Evolutionary conservation across 1,140 invertebrate species (phyloP).

Genomic region (Drosophila nigromelanica): DNA sequence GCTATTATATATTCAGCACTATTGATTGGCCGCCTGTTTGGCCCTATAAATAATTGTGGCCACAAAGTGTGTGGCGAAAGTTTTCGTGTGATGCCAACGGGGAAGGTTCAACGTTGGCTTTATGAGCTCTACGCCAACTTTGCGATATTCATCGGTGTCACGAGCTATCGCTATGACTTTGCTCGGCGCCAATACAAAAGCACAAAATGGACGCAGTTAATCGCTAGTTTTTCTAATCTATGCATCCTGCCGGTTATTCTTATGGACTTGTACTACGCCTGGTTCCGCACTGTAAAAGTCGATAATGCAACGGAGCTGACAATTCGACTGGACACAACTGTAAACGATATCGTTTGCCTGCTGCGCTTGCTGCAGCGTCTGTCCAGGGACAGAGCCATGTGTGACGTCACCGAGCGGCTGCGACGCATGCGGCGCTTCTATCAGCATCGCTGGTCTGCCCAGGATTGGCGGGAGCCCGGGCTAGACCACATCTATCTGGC

Average conservation of each 20-base stretch:
- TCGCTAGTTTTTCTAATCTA: conserved; percentile 18
- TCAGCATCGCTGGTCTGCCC: not conserved
- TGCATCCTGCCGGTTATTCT: not conserved
- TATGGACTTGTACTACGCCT: not conserved
- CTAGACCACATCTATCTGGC: conserved; percentile 8
- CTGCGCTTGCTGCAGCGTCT: conserved; percentile 14
- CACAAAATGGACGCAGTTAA: conserved; percentile 4
- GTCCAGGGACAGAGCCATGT: not conserved
- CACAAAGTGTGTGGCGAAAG: not conserved
- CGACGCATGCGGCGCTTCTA: conserved; percentile 6
- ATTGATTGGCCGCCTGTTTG: not conserved
- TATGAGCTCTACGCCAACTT: conserved; percentile 16
- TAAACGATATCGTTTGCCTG: conserved; percentile 16
- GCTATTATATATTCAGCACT: not conserved
- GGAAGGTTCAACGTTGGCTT: conserved; percentile 14
- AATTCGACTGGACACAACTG: not conserved
- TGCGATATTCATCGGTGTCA: conserved; percentile 30
- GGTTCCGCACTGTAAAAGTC: too few species aligned
- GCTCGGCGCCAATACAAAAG: not conserved
- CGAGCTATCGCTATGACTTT: conserved; percentile 39
- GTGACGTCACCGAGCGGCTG: not conserved
- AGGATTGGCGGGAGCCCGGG: not conserved
- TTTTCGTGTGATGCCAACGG: not conserved
- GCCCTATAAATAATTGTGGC: not conserved
- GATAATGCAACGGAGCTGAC: not conserved